Conservation (phyloP, 2,888 invertebrate species). For the Opisthograptis luteolata region DNA sequence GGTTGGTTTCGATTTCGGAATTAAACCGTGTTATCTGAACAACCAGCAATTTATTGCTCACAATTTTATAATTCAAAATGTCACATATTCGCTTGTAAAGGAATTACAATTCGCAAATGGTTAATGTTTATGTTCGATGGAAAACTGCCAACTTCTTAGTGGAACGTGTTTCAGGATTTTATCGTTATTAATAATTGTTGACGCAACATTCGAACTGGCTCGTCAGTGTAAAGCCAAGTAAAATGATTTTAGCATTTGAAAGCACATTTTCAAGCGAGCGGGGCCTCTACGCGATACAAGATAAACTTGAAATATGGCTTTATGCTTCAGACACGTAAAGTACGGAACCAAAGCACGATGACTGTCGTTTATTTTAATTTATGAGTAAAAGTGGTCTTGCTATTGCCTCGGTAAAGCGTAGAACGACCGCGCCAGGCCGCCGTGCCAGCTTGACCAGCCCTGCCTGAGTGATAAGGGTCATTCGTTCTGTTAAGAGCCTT, state of each 20-base stretch:
- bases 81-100: conserved; percentile 53
- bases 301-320: conserved; percentile 35
- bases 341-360: conserved; percentile 42
- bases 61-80: conserved; percentile 66
- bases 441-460: conserved; percentile 43
- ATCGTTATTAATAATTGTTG: conserved; percentile 34
- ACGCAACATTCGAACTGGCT: conserved; percentile 20
- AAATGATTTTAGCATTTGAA: conserved; percentile 26
- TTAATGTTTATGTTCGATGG: conserved; percentile 47
- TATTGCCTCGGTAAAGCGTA: conserved; percentile 15
- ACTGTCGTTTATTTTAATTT: conserved; percentile 47
- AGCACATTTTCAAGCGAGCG: conserved; percentile 21
- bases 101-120: conserved; percentile 51
- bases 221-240: conserved; percentile 26
- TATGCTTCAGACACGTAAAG: conserved; percentile 34
- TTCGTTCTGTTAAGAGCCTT: too few species aligned
- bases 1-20: conserved; percentile 71
- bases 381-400: conserved; percentile 42
- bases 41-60: conserved; percentile 64
- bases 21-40: conserved; percentile 65
- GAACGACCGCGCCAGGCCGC: conserved; percentile 27
- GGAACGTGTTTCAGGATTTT: conserved; percentile 36
- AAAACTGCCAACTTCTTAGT: conserved; percentile 37
- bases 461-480: conserved; percentile 60
- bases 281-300: conserved; percentile 22